Conservation (phyloP, 2,113 vertebrate genomes). For the Clarias magur region DNA sequence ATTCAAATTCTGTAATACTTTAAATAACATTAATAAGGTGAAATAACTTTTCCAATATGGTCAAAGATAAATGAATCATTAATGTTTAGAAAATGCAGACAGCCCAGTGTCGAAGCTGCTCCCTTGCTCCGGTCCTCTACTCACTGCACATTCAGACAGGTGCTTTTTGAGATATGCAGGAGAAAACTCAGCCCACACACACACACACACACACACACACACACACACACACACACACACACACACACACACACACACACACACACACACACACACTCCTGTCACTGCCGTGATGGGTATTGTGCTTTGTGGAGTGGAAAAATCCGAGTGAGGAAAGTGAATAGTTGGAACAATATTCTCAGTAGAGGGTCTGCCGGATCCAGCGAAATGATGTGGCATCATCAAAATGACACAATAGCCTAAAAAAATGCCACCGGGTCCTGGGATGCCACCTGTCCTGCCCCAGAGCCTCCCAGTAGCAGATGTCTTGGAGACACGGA, state of each 20-base stretch:
- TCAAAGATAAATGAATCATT: constrained; percentile 15
- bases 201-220: not conserved
- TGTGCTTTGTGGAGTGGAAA: constrained; percentile 29
- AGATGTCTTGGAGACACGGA: constrained; percentile 41
- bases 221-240: not conserved
- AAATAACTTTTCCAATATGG: not conserved
- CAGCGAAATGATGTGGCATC: constrained; percentile 63
- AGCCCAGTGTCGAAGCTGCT: constrained; percentile 39
- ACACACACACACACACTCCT: constrained; percentile 9
- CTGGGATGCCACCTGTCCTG: constrained; percentile 53
- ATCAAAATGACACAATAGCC: constrained; percentile 54
- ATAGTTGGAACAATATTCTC: constrained; percentile 49
- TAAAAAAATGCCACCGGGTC: constrained; percentile 43
- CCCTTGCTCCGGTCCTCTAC: constrained; percentile 15
- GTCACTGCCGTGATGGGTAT: constrained; percentile 35
- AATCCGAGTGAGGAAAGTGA: constrained; percentile 36
- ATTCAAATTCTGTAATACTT: not conserved
- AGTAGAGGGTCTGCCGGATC: constrained; percentile 51
- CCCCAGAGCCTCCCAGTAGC: constrained; percentile 42
- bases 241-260: constrained; percentile 5
- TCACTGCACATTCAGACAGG: constrained; percentile 55
- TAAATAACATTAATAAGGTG: not conserved
- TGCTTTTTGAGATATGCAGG: constrained; percentile 30
- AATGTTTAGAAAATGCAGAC: constrained; percentile 8
- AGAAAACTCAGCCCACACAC: constrained; percentile 10